Percentiles rank a stretch among this genome's conserved stretches.
Evolutionary conservation across 2,797 vertebrate species (phyloP).

Genomic region (Acrossocheilus wenchowensis): DNA sequence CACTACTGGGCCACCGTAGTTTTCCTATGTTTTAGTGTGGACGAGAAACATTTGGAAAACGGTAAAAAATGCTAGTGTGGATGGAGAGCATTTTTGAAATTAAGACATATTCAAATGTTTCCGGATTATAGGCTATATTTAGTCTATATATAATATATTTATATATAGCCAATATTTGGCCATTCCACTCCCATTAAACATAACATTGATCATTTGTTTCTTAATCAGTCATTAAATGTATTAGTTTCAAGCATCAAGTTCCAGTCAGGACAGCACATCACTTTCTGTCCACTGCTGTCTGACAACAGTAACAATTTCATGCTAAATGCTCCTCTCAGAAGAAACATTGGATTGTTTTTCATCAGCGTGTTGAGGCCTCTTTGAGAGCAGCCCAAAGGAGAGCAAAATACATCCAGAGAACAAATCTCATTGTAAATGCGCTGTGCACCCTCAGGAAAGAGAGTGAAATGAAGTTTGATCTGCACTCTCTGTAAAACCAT

Average conservation of each 20-base stretch:
- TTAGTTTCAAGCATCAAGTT: slow-evolving; percentile 36
- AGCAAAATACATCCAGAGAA: slow-evolving; percentile 14
- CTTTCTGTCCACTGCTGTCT: slow-evolving; percentile 33
- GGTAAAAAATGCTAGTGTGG: too few relatives aligned
- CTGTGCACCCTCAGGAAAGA: slow-evolving; percentile 8
- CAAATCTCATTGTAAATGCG: slow-evolving; percentile 15
- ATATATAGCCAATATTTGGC: background rate
- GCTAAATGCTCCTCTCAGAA: slow-evolving; percentile 36
- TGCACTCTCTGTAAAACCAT: slow-evolving; percentile 20
- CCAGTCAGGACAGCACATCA: slow-evolving; percentile 18
- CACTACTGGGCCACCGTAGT: too few relatives aligned
- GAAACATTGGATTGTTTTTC: slow-evolving; percentile 35
- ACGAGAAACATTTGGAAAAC: too few relatives aligned
- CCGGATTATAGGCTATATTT: too few relatives aligned
- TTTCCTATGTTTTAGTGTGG: too few relatives aligned
- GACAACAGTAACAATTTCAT: slow-evolving; percentile 19
- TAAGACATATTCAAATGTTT: too few relatives aligned
- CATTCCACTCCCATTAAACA: slow-evolving; percentile 69
- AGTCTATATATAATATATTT: too few relatives aligned
- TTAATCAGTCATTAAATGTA: slow-evolving; percentile 68
- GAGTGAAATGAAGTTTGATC: slow-evolving; percentile 35
- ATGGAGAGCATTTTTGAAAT: too few relatives aligned
- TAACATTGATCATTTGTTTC: slow-evolving; percentile 71
- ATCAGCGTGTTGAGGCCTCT: background rate
- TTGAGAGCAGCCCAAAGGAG: background rate